A percentile compares a stretch with the other conserved stretches of the same genome.
These are phyloP conservation scores for Urocyon cinereoargenteus DNA, from an alignment of 2,797 vertebrate species.

Conservation along the genomic window DNA sequence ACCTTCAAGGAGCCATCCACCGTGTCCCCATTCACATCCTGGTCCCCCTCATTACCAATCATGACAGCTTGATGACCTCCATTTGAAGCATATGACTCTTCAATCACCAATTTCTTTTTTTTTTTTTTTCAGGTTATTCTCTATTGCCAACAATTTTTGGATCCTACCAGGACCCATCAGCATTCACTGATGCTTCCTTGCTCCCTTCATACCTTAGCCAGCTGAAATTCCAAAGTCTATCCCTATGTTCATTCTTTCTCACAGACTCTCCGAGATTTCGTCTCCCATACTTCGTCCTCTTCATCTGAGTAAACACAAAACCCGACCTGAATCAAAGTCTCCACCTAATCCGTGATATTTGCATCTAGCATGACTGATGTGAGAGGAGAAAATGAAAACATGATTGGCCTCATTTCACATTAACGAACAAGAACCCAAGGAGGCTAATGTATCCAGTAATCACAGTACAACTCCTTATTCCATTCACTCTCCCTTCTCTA, in stretches of 20 bases:
- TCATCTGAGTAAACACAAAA: slow-evolving; percentile 31
- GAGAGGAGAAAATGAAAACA: slow-evolving; percentile 10
- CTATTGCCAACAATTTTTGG: background rate
- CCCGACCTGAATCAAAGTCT: background rate
- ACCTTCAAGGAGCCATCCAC: background rate
- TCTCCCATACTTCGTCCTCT: background rate
- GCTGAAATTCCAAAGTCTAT: background rate
- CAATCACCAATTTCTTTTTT: background rate
- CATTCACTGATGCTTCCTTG: background rate
- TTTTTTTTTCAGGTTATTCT: background rate
- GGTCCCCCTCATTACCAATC: background rate
- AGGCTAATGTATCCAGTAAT: background rate
- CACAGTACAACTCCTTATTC: background rate
- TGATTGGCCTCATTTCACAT: background rate
- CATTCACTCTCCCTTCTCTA: background rate
- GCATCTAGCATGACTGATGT: background rate
- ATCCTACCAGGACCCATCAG: background rate
- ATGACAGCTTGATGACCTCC: background rate
- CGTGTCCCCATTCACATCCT: background rate
- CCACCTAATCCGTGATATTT: background rate
- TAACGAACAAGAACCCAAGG: background rate
- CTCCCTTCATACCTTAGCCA: background rate
- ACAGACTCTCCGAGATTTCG: background rate
- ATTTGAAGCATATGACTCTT: background rate
- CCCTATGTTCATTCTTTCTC: background rate